Conservation (phyloP, 2,888 invertebrate species). For the Mimumesa dahlbomi region DNA sequence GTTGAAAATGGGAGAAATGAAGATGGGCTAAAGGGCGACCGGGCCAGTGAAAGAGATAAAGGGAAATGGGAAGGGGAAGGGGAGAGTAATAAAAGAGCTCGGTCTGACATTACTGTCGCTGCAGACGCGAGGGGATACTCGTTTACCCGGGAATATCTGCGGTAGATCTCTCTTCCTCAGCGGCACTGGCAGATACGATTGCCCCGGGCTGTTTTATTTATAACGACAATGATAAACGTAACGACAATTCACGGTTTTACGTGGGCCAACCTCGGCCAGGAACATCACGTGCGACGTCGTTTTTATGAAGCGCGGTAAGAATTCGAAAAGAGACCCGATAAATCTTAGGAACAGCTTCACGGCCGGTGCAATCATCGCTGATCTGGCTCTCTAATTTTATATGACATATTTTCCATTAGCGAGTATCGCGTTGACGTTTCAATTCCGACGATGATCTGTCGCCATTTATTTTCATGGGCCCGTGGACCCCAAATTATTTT, state of each 20-base stretch:
- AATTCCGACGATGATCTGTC: not conserved
- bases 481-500: not conserved
- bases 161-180: conserved; percentile 63
- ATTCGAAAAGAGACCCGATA: conserved; percentile 68
- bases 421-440: not conserved
- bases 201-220: conserved; percentile 62
- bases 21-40: conserved; percentile 9
- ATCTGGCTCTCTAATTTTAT: not conserved
- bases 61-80: not conserved
- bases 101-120: conserved; percentile 62
- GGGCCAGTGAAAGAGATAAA: not conserved
- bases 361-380: conserved; percentile 11
- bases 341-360: conserved; percentile 52
- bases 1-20: conserved; percentile 1
- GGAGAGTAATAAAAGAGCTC: conserved; percentile 57
- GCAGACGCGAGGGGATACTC: conserved; percentile 61
- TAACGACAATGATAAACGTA: conserved; percentile 70
- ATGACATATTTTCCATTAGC: not conserved
- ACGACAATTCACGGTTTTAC: conserved; percentile 66
- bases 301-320: conserved; percentile 68
- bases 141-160: conserved; percentile 63
- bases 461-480: not conserved
- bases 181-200: conserved; percentile 48
- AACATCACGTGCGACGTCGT: conserved; percentile 60
- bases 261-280: conserved; percentile 38